phyloP scores from a whole-genome alignment of 2,113 vertebrate genomes.

The Cavia aperea region DNA sequence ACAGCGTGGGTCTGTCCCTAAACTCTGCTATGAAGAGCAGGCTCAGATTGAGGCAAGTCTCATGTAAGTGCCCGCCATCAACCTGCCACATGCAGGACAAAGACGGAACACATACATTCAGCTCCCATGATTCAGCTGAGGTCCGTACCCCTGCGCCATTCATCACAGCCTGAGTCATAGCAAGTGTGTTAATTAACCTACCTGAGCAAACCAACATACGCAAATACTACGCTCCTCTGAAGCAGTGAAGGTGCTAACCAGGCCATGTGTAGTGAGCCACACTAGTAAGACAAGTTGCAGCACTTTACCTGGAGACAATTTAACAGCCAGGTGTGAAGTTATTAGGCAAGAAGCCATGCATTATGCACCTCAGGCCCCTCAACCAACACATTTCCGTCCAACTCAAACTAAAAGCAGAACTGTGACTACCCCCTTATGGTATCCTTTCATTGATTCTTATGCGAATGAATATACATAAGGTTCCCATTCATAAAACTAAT shows the following conservation, averaged over 20 bases:
- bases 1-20: background rate
- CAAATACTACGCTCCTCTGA: background rate
- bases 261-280: too few relatives aligned
- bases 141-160: constrained; percentile 68
- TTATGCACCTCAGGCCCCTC: background rate
- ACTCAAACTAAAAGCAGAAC: background rate
- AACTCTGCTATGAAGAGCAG: background rate
- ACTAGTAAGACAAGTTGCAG: background rate
- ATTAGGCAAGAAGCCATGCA: background rate
- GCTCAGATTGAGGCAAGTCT: constrained; percentile 71
- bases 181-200: background rate
- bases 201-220: background rate
- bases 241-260: background rate
- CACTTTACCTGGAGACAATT: background rate
- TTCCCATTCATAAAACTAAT: background rate
- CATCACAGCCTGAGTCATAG: constrained; percentile 57
- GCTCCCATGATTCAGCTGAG: constrained; percentile 67
- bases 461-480: background rate
- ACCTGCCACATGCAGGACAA: constrained; percentile 59
- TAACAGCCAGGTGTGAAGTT: background rate
- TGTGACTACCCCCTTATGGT: background rate
- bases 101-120: constrained; percentile 59
- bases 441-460: background rate
- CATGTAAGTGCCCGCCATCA: constrained; percentile 36
- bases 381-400: background rate